A percentile compares a stretch with the other conserved stretches of the same genome.
Conservation (phyloP, 2,113 vertebrate species). For the Microtus ochrogaster region DNA sequence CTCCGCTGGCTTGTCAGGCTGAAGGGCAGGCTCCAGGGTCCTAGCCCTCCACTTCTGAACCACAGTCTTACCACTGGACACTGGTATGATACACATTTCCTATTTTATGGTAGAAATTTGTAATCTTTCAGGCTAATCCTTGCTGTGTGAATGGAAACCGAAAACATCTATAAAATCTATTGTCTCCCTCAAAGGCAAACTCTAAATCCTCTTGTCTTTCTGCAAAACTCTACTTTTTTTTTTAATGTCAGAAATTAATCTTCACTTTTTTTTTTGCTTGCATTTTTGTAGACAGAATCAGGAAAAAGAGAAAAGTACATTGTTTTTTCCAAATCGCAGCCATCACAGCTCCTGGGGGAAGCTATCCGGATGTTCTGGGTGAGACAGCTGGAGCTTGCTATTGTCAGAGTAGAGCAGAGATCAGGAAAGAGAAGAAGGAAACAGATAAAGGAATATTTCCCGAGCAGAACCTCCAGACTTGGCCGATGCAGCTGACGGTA, state of each 20-base stretch:
- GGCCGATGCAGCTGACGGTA: neutral
- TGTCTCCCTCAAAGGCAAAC: neutral
- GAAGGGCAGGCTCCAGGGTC: neutral
- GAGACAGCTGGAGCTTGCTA: neutral
- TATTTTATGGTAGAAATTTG: neutral
- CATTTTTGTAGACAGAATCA: neutral
- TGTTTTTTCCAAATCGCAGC: neutral
- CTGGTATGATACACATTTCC: neutral
- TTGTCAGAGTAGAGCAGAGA: neutral
- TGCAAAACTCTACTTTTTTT: neutral
- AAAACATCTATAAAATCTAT: constrained; percentile 49
- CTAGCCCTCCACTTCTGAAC: neutral
- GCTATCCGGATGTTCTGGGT: neutral
- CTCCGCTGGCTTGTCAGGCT: neutral
- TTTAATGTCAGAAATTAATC: constrained; percentile 4
- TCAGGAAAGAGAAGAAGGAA: neutral
- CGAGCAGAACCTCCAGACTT: neutral
- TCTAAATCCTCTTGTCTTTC: neutral
- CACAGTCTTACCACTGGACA: neutral
- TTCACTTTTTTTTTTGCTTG: neutral
- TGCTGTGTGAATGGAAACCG: neutral
- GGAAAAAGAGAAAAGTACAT: neutral
- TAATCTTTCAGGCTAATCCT: neutral
- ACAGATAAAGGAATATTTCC: neutral
- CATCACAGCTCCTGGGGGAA: neutral